Base-by-base conservation (phyloP, 1,140 invertebrate species). In the Liolophura sinensis region DNA sequence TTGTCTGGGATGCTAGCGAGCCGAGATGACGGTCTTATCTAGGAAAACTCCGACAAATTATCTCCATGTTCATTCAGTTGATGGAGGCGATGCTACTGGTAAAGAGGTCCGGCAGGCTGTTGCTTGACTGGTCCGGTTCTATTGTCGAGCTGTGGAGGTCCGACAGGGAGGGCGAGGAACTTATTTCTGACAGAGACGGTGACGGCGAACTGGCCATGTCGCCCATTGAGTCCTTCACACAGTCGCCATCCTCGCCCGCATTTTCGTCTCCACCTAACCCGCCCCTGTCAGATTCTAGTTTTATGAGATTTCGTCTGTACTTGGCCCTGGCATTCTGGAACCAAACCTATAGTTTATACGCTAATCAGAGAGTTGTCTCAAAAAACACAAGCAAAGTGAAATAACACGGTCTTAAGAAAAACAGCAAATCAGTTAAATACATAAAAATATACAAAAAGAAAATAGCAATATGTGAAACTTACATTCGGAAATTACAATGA, bases 301-400 rank as follows among this genome's bases (percentile, higher is more conserved):
- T 94, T 76, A 93, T 88, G 84, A 94, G 90, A 89, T 95, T 94
- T 70, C 96, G 89, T 75, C 96, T 89, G 92, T 95, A 97, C 88
- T 99, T 99, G 74, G 96, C 96, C 60, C 96, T 87, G 25, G 95
- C 94, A 84, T 99, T 99, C 88, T 99, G 96, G 88, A 99, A 99
- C 96, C 96, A 98, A 59, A 98, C 96, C 96, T 98, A 89, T 40
- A 40, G 31, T 40, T 40, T 40, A 40, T 40, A 40, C 9, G 31
- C 31, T 40, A 40, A 40, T 40, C 31, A 40, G 31, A 40, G 9
- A 3, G 31, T 40, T 40, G 31, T 40, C 31, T 40, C 31, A 40
- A 40, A 40, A 40, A 40, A 40, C 31, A 40, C 31, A 40, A 40
- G 31, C 31, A 40, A 40, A 40, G 31, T 40, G 31, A 40, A 40